phyloP scores from a whole-genome alignment of 2,888 invertebrate genomes.

The Maniola hyperantus region DNA sequence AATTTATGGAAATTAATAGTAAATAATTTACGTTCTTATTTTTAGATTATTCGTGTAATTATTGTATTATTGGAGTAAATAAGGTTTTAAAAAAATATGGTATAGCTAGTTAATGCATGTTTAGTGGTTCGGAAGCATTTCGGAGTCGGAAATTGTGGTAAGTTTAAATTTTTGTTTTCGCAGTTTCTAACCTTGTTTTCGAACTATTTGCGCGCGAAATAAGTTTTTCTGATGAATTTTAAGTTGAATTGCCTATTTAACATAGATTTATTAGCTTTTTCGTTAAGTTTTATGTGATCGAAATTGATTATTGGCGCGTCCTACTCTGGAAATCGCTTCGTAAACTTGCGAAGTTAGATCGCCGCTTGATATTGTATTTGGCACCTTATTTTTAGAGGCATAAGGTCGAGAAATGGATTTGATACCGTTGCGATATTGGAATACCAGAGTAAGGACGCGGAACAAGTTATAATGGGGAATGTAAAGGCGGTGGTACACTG shows the following conservation, averaged over 20 bases:
- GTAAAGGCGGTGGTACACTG: conserved; percentile 16
- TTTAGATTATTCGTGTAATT: background rate
- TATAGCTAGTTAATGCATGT: background rate
- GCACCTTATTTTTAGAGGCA: conserved; percentile 44
- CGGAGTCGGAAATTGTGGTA: conserved; percentile 21
- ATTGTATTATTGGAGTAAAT: background rate
- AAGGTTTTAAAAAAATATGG: background rate
- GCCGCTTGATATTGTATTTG: conserved; percentile 48
- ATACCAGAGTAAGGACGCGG: conserved; percentile 61
- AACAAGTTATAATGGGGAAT: conserved; percentile 52
- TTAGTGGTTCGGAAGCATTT: background rate
- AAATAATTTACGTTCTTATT: conserved; percentile 42
- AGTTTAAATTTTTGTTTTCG: conserved; percentile 30
- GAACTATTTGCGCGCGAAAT: conserved; percentile 43
- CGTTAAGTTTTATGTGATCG: conserved; percentile 45
- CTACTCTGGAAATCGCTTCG: conserved; percentile 65
- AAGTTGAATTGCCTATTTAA: conserved; percentile 1
- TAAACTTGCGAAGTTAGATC: conserved; percentile 44
- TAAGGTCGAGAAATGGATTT: conserved; percentile 53
- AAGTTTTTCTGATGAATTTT: conserved; percentile 56
- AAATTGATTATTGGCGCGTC: conserved; percentile 56
- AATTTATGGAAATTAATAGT: conserved; percentile 26
- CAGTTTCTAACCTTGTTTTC: conserved; percentile 49
- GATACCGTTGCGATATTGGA: conserved; percentile 43
- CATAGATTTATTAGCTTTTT: background rate